These are phyloP conservation scores for Drosophila borealis DNA, from an alignment of 2,888 invertebrate genomes.

Conservation along the genomic window DNA sequence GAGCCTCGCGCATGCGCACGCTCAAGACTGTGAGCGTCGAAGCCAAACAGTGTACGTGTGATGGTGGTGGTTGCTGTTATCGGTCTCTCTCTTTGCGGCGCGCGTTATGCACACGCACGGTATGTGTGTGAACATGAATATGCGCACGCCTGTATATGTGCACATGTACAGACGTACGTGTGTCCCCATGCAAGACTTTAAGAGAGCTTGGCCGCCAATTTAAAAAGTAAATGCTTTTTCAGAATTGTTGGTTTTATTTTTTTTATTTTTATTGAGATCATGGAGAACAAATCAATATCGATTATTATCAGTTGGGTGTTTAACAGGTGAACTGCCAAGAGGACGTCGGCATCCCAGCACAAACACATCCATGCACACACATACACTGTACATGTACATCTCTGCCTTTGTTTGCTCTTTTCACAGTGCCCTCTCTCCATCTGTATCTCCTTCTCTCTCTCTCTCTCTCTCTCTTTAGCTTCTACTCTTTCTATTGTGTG, in stretches of 20 bases:
- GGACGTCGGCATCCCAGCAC: constrained; percentile 6
- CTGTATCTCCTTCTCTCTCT: constrained; percentile 20
- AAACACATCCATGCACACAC: constrained; percentile 15
- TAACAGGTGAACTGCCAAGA: constrained; percentile 30
- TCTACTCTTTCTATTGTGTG: constrained; percentile 12
- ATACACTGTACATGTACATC: constrained; percentile 47
- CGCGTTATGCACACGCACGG: constrained; percentile 78
- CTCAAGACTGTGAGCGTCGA: constrained; percentile 6
- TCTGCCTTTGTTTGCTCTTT: constrained; percentile 30
- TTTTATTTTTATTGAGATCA: neutral
- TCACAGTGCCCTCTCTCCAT: constrained; percentile 12
- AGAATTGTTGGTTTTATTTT: neutral
- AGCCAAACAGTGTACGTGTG: constrained; percentile 20
- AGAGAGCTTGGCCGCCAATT: constrained; percentile 33
- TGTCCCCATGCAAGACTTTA: constrained; percentile 26
- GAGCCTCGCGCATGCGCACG: constrained; percentile 63
- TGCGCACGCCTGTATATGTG: constrained; percentile 6
- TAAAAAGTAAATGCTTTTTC: neutral
- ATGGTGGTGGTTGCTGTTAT: constrained; percentile 44
- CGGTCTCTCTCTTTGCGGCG: constrained; percentile 50
- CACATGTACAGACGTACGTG: constrained; percentile 27
- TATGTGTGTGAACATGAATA: constrained; percentile 55
- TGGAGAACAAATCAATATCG: constrained; percentile 18
- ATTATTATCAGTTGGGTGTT: constrained; percentile 22
- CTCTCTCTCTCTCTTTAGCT: constrained; percentile 13